Percentiles rank a stretch among this genome's conserved stretches.
Conservation (phyloP, 2,888 invertebrate species). For the Halictus quadricinctus region DNA sequence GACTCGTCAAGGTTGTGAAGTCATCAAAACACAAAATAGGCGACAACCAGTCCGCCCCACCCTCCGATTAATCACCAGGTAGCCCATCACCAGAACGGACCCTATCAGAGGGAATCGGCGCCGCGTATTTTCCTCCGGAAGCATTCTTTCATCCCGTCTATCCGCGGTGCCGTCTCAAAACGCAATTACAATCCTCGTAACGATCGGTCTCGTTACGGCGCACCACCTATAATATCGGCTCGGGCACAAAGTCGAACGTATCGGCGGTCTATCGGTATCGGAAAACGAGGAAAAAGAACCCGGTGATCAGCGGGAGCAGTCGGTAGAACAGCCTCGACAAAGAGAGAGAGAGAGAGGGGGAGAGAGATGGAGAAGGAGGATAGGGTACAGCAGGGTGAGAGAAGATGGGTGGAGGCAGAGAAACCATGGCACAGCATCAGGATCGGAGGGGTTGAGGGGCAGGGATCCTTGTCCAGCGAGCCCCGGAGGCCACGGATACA, state of each 20-base stretch:
- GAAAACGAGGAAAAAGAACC: conserved; percentile 12
- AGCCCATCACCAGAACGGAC: not conserved
- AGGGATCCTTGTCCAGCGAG: conserved; percentile 36
- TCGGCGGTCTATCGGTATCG: conserved; percentile 21
- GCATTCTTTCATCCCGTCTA: conserved; percentile 1
- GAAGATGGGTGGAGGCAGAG: not conserved
- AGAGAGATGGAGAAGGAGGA: not conserved
- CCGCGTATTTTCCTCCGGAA: conserved; percentile 12
- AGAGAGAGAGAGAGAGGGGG: not conserved
- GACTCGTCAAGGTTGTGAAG: not conserved
- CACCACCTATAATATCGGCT: conserved; percentile 19
- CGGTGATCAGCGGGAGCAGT: conserved; percentile 20
- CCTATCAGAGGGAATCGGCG: not conserved
- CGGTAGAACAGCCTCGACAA: not conserved
- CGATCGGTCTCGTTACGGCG: conserved; percentile 43
- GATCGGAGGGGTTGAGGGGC: not conserved
- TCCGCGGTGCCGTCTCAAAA: conserved; percentile 11
- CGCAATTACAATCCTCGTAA: conserved; percentile 40
- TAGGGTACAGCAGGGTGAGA: not conserved
- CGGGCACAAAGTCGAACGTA: conserved; percentile 16
- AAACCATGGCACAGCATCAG: not conserved
- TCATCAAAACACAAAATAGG: not conserved
- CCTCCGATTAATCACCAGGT: not conserved
- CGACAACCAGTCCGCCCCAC: not conserved
- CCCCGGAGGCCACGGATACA: conserved; percentile 17